phyloP scores from a whole-genome alignment of 2,797 vertebrate genomes.

The Fistularia tabacaria region DNA sequence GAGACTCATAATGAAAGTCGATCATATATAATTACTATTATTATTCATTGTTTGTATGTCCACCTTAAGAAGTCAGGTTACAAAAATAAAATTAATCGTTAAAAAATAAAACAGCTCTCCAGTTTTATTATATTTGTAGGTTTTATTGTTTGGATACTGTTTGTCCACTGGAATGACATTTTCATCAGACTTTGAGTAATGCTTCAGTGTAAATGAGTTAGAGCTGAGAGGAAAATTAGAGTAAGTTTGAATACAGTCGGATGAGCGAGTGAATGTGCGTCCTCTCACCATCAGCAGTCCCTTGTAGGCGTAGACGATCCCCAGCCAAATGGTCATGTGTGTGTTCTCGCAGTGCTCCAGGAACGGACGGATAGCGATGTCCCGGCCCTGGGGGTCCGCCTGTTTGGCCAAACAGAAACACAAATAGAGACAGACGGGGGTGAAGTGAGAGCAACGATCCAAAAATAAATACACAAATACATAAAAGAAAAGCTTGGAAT shows the following conservation, averaged over 20 bases:
- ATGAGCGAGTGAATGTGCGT: slow-evolving; percentile 5
- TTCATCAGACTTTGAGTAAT: too few species aligned
- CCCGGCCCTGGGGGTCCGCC: slow-evolving; percentile 95
- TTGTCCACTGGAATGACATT: too few species aligned
- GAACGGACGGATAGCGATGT: slow-evolving; percentile 96
- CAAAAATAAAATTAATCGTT: too few species aligned
- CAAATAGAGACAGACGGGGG: slow-evolving; percentile 11
- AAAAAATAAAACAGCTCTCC: too few species aligned
- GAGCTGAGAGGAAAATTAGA: neutral
- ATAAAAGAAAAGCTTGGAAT: neutral
- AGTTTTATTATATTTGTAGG: too few species aligned
- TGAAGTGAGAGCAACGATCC: neutral
- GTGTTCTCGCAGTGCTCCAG: slow-evolving; percentile 99
- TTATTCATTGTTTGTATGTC: too few species aligned
- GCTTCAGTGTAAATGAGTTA: too few species aligned
- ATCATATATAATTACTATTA: too few species aligned
- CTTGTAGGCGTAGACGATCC: slow-evolving; percentile 98
- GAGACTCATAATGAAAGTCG: too few species aligned
- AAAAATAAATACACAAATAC: slow-evolving; percentile 2
- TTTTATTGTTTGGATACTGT: too few species aligned
- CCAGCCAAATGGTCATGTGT: slow-evolving; percentile 99
- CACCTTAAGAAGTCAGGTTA: too few species aligned
- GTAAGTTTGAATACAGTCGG: neutral
- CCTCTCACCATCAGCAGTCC: slow-evolving; percentile 95
- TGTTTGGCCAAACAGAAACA: slow-evolving; percentile 60